Conservation (phyloP, 1,140 invertebrate species). For the Lepidostoma basale region DNA sequence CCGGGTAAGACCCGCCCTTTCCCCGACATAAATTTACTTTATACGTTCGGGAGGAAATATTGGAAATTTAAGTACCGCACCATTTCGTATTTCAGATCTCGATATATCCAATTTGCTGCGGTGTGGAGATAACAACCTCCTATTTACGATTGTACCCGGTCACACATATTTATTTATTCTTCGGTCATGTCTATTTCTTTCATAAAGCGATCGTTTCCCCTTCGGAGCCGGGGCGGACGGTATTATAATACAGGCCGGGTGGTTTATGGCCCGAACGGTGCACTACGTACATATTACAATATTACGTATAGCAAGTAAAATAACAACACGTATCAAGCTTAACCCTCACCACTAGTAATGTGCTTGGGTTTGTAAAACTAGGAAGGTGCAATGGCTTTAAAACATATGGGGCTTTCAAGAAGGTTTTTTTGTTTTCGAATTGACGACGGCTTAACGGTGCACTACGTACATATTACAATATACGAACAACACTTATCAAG, state of each 20-base stretch:
- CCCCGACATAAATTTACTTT: conserved; percentile 19
- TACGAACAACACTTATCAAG: too few species aligned
- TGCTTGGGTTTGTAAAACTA: too few species aligned
- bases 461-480: too few species aligned
- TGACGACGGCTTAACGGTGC: too few species aligned
- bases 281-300: too few species aligned
- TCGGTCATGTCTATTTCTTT: conserved; percentile 6
- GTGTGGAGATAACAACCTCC: conserved; percentile 6
- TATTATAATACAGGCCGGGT: not conserved
- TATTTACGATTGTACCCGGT: conserved; percentile 25
- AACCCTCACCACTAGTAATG: too few species aligned
- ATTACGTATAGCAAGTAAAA: too few species aligned
- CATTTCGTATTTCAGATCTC: conserved; percentile 23
- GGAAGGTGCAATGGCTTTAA: too few species aligned
- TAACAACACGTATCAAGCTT: too few species aligned
- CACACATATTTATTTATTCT: conserved; percentile 24
- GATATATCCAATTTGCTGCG: conserved; percentile 24
- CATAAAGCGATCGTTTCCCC: not conserved
- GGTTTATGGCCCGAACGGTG: not conserved
- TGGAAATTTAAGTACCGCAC: conserved; percentile 13
- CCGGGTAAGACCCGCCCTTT: not conserved
- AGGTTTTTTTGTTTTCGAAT: too few species aligned
- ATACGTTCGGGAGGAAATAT: conserved; percentile 18
- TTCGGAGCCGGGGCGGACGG: not conserved
- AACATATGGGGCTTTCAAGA: too few species aligned